These are phyloP conservation scores for Jaculus jaculus DNA, from an alignment of 2,113 vertebrate species.

Conservation along the genomic window DNA sequence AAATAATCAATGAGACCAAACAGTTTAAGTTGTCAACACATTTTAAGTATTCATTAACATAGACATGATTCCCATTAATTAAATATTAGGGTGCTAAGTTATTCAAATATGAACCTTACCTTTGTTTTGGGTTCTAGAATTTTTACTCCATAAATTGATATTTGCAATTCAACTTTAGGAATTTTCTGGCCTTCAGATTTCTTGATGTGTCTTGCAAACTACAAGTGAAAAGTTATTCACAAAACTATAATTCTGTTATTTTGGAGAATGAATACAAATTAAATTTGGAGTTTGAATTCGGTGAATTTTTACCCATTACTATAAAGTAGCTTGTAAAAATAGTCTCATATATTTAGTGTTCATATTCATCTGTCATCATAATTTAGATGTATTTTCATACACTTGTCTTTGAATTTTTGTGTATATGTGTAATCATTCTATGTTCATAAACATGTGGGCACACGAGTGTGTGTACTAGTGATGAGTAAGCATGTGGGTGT, in stretches of 20 bases:
- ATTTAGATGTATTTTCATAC: not conserved
- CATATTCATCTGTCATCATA: not conserved
- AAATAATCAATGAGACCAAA: not conserved
- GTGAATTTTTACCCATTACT: not conserved
- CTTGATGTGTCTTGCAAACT: slow-evolving; percentile 99
- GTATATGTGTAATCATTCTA: not conserved
- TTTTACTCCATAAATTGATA: slow-evolving; percentile 99
- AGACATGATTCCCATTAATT: not conserved
- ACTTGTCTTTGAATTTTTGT: not conserved
- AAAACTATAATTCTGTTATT: not conserved
- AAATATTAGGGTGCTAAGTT: not conserved
- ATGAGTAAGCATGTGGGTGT: too few relatives aligned
- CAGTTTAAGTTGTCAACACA: not conserved
- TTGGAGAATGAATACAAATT: not conserved
- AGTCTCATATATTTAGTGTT: not conserved
- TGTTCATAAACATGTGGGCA: too few relatives aligned
- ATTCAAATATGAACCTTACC: slow-evolving; percentile 83
- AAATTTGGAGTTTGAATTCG: not conserved
- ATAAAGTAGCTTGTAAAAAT: not conserved
- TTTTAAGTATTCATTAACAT: not conserved
- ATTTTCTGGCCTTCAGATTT: slow-evolving; percentile 98
- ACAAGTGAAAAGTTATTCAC: slow-evolving; percentile 60
- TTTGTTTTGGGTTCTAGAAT: slow-evolving; percentile 97
- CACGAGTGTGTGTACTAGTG: too few relatives aligned
- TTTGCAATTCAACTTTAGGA: slow-evolving; percentile 97